Base-by-base conservation (phyloP, 2,888 invertebrate species). In the Eulithis testata region DNA sequence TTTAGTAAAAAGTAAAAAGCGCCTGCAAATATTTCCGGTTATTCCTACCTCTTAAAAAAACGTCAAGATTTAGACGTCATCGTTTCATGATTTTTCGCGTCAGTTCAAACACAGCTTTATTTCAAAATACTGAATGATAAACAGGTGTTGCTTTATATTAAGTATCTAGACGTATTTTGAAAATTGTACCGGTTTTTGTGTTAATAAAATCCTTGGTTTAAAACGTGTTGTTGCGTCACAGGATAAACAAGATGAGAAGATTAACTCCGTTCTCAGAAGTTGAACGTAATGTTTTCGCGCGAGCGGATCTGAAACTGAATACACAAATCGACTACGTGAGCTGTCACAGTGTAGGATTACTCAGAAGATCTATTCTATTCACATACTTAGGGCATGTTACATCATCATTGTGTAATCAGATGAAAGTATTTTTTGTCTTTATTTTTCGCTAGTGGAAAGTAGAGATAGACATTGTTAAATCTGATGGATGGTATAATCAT, bases 71-170 rank as follows among this genome's bases (percentile, higher is more conserved):
- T 3, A 31, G 3, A 31, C 47, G n/a, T n/a, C n/a, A 8, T 7
- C 9, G 21, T 8, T 49, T 14, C 9, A 9, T 21, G 49, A 6
- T 21, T 49, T 9, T 40, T 11, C 27, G 51, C 50, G 43, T 51
- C 49, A 40, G 58, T 58, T 40, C n/a, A 5, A 8, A n/a, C 2
- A 21, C 31, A 43, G 51, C 36, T 53, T 53, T 36, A 27, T 49
- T 50, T 73, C 71, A 47, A 40, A 63, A 68, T 72, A 5, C 67
- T 72, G 54, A 50, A 66, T 63, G 51, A 66, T 60, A 60, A 63
- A 60, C 63, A 63, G 60, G 63, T 60, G 47, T 63, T 54, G 31
- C 2, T 47, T 55, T 45, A 44, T 57, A n/a, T 57, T 56, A 43
- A 5, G 31, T 31, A 31, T 0, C 5, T 31, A 31, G 31, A 31